phyloP scores from a whole-genome alignment of 2,888 invertebrate genomes.

The Panopea generosa region DNA sequence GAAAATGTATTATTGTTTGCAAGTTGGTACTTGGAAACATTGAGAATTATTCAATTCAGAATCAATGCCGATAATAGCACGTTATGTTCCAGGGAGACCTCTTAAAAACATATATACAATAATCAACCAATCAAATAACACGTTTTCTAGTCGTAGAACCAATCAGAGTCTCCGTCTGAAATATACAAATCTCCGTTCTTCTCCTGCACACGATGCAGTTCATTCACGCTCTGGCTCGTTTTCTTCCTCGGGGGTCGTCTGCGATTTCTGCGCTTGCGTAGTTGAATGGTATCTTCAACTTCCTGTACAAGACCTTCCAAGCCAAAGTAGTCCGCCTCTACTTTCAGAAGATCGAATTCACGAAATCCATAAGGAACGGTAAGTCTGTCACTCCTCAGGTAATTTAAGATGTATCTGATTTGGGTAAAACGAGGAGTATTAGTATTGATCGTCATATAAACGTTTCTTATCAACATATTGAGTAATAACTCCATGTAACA shows the following conservation, averaged over 20 bases:
- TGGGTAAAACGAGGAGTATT: background rate
- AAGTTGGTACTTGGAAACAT: no score
- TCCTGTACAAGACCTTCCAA: constrained; percentile 66
- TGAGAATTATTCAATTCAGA: no score
- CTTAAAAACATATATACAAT: no score
- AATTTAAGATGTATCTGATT: constrained; percentile 75
- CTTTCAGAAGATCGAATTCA: constrained; percentile 73
- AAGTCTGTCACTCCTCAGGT: constrained; percentile 73
- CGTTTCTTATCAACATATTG: background rate
- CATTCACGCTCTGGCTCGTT: constrained; percentile 48
- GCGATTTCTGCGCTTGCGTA: constrained; percentile 57
- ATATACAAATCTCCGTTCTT: constrained; percentile 55
- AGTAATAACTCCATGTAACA: no score
- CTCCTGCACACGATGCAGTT: constrained; percentile 55
- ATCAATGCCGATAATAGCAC: no score
- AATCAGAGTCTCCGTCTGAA: constrained; percentile 69
- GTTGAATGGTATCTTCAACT: constrained; percentile 62
- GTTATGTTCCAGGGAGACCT: no score
- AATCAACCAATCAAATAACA: constrained; percentile 1
- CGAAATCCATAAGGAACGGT: constrained; percentile 74
- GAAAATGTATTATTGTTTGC: no score
- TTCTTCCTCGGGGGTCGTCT: constrained; percentile 49
- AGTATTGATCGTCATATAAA: background rate
- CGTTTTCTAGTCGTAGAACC: constrained; percentile 68
- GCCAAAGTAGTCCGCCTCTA: constrained; percentile 75